A percentile compares a stretch with the other conserved stretches of the same genome.
Evolutionary conservation across 2,888 invertebrate species (phyloP).

Genomic region (Sinotaia quadrata): DNA sequence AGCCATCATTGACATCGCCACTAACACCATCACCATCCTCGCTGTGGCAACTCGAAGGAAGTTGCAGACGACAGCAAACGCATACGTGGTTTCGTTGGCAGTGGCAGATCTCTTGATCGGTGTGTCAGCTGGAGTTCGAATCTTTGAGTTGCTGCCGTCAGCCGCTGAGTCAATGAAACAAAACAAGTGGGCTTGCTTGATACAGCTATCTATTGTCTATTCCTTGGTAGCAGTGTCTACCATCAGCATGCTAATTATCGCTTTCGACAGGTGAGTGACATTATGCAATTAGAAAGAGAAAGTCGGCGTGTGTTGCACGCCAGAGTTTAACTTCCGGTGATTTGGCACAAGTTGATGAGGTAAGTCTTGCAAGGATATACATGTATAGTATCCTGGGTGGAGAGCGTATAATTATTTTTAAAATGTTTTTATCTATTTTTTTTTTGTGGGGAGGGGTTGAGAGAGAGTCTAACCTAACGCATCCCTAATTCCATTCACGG

Average conservation of each 20-base stretch:
- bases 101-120: not conserved
- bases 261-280: not conserved
- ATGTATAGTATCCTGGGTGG: too few relatives aligned
- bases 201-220: not conserved
- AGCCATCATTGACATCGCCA: not conserved
- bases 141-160: not conserved
- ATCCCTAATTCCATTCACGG: too few relatives aligned
- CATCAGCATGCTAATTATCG: not conserved
- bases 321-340: too few relatives aligned
- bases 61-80: not conserved
- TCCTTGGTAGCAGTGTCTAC: not conserved
- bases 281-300: too few relatives aligned
- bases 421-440: too few relatives aligned
- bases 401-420: too few relatives aligned
- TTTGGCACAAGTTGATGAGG: too few relatives aligned
- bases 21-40: not conserved
- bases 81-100: not conserved
- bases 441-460: too few relatives aligned
- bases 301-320: too few relatives aligned
- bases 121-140: not conserved
- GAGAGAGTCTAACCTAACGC: too few relatives aligned
- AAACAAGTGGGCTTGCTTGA: not conserved
- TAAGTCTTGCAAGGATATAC: too few relatives aligned
- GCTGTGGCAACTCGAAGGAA: not conserved
- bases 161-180: not conserved